Conservation (phyloP, 2,888 invertebrate species). For the Pterostichus madidus region DNA sequence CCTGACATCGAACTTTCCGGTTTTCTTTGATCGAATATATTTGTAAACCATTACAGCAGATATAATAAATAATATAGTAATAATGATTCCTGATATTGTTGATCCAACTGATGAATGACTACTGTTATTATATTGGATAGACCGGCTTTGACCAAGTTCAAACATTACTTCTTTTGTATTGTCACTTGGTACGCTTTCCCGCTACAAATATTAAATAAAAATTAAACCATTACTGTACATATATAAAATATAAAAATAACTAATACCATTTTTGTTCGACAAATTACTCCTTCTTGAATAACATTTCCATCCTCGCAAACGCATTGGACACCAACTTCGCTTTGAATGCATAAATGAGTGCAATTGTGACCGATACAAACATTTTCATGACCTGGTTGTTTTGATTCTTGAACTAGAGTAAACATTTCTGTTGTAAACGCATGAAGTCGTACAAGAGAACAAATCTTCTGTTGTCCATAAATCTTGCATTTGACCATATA, state of each 20-base stretch:
- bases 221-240: not conserved
- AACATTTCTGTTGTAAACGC: slow-evolving; percentile 78
- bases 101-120: slow-evolving; percentile 66
- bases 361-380: slow-evolving; percentile 80
- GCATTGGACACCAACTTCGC: slow-evolving; percentile 78
- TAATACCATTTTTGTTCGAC: slow-evolving; percentile 71
- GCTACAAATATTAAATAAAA: slow-evolving; percentile 19
- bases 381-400: slow-evolving; percentile 79
- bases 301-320: slow-evolving; percentile 80
- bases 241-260: not conserved
- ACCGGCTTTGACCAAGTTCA: slow-evolving; percentile 64
- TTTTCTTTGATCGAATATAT: slow-evolving; percentile 68
- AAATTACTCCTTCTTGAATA: slow-evolving; percentile 74
- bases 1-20: slow-evolving; percentile 70
- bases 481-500: slow-evolving; percentile 82
- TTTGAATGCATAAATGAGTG: slow-evolving; percentile 82
- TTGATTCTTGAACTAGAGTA: slow-evolving; percentile 79
- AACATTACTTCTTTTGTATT: slow-evolving; percentile 24
- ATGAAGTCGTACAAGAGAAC: slow-evolving; percentile 77
- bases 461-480: slow-evolving; percentile 77
- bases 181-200: slow-evolving; percentile 4
- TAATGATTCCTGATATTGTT: slow-evolving; percentile 69
- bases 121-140: slow-evolving; percentile 63
- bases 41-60: slow-evolving; percentile 67
- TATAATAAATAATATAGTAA: slow-evolving; percentile 69